Evolutionary conservation across 2,888 invertebrate species (phyloP).

Genomic region (Leptinotarsa rubiginosa): DNA sequence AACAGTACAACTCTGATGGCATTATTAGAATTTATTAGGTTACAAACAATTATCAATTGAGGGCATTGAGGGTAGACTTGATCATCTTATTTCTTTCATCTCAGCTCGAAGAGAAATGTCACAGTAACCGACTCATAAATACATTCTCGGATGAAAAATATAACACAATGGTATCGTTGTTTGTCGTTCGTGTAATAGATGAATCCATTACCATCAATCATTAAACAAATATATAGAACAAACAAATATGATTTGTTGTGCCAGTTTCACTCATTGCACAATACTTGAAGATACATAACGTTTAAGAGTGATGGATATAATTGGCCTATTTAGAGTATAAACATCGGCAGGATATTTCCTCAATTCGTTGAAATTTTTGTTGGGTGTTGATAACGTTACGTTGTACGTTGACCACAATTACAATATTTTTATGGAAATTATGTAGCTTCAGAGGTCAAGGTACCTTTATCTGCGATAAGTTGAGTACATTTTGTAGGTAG

Average conservation of each 20-base stretch:
- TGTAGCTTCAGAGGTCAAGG: neutral
- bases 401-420: neutral
- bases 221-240: constrained; percentile 31
- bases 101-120: neutral
- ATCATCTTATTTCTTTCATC: neutral
- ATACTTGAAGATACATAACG: constrained; percentile 1
- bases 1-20: neutral
- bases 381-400: neutral
- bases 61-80: neutral
- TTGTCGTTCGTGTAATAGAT: constrained; percentile 28
- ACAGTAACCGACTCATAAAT: constrained; percentile 17
- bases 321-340: neutral
- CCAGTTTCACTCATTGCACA: constrained; percentile 6
- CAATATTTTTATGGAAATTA: neutral
- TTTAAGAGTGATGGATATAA: neutral
- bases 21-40: neutral
- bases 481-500: too few species aligned
- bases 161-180: constrained; percentile 29
- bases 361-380: neutral
- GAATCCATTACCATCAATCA: constrained; percentile 22
- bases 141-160: constrained; percentile 18
- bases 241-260: constrained; percentile 3
- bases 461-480: too few species aligned
- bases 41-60: neutral
- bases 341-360: neutral